phyloP scores from a whole-genome alignment of 2,797 vertebrate species.

The Phoebastria nigripes region DNA sequence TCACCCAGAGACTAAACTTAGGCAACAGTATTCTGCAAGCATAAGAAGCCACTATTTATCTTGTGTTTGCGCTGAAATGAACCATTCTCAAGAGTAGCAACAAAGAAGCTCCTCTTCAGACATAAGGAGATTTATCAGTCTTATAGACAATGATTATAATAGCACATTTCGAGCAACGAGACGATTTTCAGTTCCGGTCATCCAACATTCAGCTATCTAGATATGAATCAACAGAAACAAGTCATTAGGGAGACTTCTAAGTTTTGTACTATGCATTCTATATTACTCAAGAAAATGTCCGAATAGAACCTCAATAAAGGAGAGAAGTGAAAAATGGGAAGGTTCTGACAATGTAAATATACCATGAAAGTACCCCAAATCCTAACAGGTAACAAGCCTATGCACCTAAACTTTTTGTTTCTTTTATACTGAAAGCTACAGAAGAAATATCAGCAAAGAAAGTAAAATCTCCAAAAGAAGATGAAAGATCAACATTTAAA shows the following conservation, averaged over 20 bases:
- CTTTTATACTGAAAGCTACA: background rate
- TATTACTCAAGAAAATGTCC: background rate
- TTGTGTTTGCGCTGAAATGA: background rate
- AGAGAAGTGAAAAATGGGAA: background rate
- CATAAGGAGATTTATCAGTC: background rate
- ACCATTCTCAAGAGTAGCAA: background rate
- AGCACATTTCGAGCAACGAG: background rate
- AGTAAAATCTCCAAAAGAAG: background rate
- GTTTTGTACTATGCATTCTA: background rate
- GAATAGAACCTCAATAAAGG: background rate
- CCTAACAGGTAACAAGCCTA: background rate
- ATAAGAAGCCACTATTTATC: background rate
- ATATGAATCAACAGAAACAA: background rate
- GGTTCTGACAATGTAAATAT: background rate
- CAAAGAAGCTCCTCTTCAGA: background rate
- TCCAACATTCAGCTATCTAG: background rate
- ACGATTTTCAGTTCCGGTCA: background rate
- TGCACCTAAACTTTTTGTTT: background rate
- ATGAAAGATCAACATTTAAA: background rate
- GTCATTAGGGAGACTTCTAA: background rate
- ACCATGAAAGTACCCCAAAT: background rate
- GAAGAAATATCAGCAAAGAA: background rate
- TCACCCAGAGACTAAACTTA: background rate
- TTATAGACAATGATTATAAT: background rate
- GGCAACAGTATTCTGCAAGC: background rate